These are phyloP conservation scores for Cloeon dipterum DNA, from an alignment of 2,888 invertebrate species.

Conservation along the genomic window DNA sequence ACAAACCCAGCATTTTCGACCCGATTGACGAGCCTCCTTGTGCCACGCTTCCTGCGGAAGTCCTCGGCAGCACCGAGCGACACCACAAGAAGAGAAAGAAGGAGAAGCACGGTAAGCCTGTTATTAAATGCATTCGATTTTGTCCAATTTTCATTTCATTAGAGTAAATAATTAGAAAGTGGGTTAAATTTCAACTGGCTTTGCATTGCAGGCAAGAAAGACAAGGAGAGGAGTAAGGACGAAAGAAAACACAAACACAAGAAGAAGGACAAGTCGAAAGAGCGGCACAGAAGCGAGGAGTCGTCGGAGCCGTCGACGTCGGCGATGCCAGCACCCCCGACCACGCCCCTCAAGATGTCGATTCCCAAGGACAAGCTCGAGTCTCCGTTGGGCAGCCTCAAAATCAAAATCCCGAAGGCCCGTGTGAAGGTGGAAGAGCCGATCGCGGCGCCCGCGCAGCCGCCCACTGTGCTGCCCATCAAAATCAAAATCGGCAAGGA, in stretches of 20 bases:
- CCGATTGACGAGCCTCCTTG: too few relatives aligned
- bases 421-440: conserved; percentile 30
- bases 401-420: conserved; percentile 64
- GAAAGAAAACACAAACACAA: conserved; percentile 56
- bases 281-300: conserved; percentile 8
- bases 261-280: conserved; percentile 8
- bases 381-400: conserved; percentile 24
- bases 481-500: conserved; percentile 58
- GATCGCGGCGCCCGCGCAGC: conserved; percentile 15
- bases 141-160: too few relatives aligned
- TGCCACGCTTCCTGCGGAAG: too few relatives aligned
- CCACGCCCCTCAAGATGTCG: conserved; percentile 27
- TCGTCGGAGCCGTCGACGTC: too few relatives aligned
- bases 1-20: neutral
- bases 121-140: too few relatives aligned
- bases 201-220: too few relatives aligned
- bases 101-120: conserved; percentile 1
- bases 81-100: neutral
- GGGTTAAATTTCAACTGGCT: too few relatives aligned
- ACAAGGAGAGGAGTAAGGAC: conserved; percentile 24
- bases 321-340: conserved; percentile 8
- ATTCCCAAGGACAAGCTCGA: conserved; percentile 31
- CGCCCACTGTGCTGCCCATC: conserved; percentile 9
- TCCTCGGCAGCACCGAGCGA: neutral
- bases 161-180: too few relatives aligned